A percentile compares a stretch with the other conserved stretches of the same genome.
These are phyloP conservation scores for Venusia cambrica DNA, from an alignment of 2,888 invertebrate genomes.

Conservation along the genomic window DNA sequence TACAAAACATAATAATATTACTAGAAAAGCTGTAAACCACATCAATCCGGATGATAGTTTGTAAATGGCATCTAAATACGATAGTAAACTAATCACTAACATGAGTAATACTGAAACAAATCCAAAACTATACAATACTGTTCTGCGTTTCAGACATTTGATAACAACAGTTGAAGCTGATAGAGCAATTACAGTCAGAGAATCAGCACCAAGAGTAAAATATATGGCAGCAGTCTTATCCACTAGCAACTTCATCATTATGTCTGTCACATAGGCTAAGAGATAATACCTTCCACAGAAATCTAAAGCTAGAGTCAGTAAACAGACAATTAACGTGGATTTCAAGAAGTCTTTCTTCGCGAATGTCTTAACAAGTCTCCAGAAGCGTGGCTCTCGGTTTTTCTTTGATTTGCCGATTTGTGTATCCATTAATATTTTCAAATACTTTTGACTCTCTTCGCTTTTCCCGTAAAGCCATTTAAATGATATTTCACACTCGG, in stretches of 20 bases:
- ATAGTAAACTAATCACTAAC: conserved; percentile 34
- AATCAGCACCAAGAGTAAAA: conserved; percentile 41
- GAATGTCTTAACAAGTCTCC: no score
- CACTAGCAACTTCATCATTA: conserved; percentile 38
- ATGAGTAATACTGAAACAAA: conserved; percentile 33
- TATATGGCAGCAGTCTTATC: conserved; percentile 38
- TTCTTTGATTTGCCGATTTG: conserved; percentile 24
- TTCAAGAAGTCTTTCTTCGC: no score
- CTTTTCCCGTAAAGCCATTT: conserved; percentile 39
- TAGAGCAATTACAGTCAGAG: conserved; percentile 34
- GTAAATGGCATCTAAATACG: conserved; percentile 31
- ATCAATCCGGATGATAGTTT: conserved; percentile 15
- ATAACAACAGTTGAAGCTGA: conserved; percentile 36
- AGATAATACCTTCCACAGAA: conserved; percentile 43
- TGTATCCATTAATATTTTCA: conserved; percentile 36
- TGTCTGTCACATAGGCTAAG: conserved; percentile 39
- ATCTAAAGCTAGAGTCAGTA: conserved; percentile 41
- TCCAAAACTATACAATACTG: conserved; percentile 38
- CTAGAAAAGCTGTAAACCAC: conserved; percentile 37
- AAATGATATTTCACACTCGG: conserved; percentile 41
- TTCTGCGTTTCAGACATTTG: conserved; percentile 36
- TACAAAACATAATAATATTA: conserved; percentile 38
- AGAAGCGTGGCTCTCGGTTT: no score
- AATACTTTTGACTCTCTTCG: conserved; percentile 31
- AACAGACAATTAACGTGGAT: conserved; percentile 31